Base-by-base conservation (phyloP, 2,797 vertebrate species). In the Macropus fuliginosus region DNA sequence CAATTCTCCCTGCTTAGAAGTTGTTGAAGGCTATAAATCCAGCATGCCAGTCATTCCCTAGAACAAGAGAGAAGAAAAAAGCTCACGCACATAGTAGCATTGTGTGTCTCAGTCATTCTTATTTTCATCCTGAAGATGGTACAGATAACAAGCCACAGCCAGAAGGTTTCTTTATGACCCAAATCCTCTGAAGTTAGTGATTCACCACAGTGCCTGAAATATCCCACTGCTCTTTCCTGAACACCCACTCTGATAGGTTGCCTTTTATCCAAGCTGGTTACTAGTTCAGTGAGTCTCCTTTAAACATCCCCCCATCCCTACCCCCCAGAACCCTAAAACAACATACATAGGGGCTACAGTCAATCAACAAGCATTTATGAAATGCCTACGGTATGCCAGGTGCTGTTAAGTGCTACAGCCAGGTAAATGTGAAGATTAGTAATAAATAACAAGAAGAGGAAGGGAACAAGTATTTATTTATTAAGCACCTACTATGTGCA, bases 211-310 rank as follows among this genome's bases (percentile, higher is more conserved):
- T 28, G 34, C 27, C 56, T 90, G 52, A 34, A 13, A 29, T n/a
- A 59, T 92, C 54, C 92, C 56, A 28, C 5, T 87, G 1, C 55
- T 91, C 9, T 59, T 95, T 94, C 66, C 87, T 90, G 91, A 46
- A 0, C 29, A 11, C 10, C 74, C 3, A 0, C 54, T 90, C 28
- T 93, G 89, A 40, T 29, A 31, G 89, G 5, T 24, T 66, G 24
- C 91, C 92, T 96, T 96, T 54, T 56, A 46, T 91, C 55, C 29
- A 92, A 94, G 54, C 16, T 95, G 94, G 50, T 52, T 92, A 54
- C n/a, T 90, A 94, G 87, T 87, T 91, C 92, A 54, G 46, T 5
- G 6, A 81, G 24, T 87, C 74, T 87, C 59, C 56, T 94, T 93
- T 18, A 24, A 21, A 87, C n/a, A 34, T 87, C 66, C 24, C 74